Conservation (phyloP, 2,888 invertebrate genomes). For the Calephelis perditalis region DNA sequence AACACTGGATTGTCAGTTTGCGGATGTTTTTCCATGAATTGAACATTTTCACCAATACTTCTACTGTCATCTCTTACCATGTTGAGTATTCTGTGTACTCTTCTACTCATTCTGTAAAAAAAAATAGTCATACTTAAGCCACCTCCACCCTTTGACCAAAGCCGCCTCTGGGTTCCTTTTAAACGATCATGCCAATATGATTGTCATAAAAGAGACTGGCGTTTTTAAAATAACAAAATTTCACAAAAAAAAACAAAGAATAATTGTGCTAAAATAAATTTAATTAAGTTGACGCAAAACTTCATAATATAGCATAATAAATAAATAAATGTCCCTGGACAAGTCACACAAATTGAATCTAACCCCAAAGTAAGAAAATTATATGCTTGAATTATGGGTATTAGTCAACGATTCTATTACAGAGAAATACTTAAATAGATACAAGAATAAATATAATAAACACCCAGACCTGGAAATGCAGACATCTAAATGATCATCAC, state of each 20-base stretch:
- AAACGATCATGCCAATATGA: constrained; percentile 1
- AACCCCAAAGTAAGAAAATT: no score
- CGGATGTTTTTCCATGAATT: constrained; percentile 4
- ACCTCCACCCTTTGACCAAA: constrained; percentile 5
- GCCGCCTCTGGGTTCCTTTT: constrained; percentile 6
- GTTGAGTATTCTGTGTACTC: constrained; percentile 14
- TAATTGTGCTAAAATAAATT: constrained; percentile 6
- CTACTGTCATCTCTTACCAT: constrained; percentile 7
- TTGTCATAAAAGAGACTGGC: neutral
- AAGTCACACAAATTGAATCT: no score
- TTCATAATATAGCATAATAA: neutral
- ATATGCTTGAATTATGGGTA: no score
- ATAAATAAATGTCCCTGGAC: no score
- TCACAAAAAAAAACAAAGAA: neutral
- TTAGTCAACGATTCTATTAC: no score
- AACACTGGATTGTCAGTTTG: constrained; percentile 12
- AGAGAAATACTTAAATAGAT: no score
- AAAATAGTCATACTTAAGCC: constrained; percentile 7
- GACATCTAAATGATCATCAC: no score
- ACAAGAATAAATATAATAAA: no score
- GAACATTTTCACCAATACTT: constrained; percentile 11
- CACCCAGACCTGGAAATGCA: no score
- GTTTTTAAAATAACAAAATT: neutral
- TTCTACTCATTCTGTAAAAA: constrained; percentile 16
- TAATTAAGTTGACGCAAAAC: neutral